Conservation (phyloP, 2,113 vertebrate species). For the Eretmodus cyanostictus region DNA sequence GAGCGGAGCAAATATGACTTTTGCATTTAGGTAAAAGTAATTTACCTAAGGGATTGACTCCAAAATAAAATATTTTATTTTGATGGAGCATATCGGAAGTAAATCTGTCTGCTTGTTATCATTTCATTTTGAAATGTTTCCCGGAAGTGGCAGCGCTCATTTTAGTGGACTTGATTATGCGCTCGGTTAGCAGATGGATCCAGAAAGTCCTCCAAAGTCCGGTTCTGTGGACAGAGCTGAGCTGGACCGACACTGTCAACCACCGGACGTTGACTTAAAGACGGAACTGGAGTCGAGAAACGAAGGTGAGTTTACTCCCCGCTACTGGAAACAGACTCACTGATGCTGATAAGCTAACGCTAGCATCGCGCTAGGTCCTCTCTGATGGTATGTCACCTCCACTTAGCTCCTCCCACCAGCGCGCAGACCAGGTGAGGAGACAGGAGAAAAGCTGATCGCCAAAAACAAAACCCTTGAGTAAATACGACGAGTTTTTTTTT, state of each 20-base stretch:
- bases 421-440: accelerated
- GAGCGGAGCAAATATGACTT: background rate
- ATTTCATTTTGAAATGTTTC: accelerated
- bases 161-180: accelerated
- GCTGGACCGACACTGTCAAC: accelerated
- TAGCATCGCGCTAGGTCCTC: accelerated
- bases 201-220: accelerated
- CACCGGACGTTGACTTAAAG: background rate
- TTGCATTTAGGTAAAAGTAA: background rate
- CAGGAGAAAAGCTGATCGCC: background rate
- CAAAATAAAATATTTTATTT: accelerated
- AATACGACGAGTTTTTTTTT: no score
- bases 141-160: accelerated
- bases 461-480: accelerated
- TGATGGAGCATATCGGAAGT: background rate
- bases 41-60: background rate
- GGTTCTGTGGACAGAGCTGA: background rate
- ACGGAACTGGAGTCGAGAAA: background rate
- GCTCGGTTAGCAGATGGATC: background rate
- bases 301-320: background rate
- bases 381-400: background rate
- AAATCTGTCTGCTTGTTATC: accelerated
- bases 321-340: accelerated
- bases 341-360: accelerated
- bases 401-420: background rate